A percentile compares a stretch with the other conserved stretches of the same genome.
Conservation (phyloP, 2,797 vertebrate species). For the Phyllotis vaccarum region DNA sequence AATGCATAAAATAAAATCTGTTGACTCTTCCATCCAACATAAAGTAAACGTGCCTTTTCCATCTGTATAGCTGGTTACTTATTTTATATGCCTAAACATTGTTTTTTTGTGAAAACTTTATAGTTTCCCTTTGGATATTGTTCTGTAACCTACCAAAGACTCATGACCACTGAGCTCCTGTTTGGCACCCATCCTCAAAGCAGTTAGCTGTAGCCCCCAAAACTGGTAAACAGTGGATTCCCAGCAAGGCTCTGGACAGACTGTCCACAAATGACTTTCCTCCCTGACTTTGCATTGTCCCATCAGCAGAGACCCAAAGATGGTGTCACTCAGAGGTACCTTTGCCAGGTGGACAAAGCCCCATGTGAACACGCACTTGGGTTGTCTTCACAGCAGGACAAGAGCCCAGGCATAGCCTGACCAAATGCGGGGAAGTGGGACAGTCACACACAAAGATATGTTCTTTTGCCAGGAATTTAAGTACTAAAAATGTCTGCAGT, state of each 20-base stretch:
- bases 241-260: neutral
- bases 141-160: neutral
- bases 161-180: neutral
- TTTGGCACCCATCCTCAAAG: neutral
- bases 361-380: no score
- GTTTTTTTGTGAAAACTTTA: neutral
- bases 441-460: rapidly evolving
- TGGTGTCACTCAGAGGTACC: neutral
- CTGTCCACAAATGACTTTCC: neutral
- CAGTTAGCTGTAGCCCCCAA: neutral
- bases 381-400: neutral
- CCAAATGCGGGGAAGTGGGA: neutral
- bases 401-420: neutral
- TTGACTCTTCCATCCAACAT: neutral
- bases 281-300: neutral
- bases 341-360: neutral
- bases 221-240: neutral
- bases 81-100: neutral
- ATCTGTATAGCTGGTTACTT: neutral
- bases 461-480: neutral
- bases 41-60: neutral
- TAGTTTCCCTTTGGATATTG: neutral
- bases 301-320: neutral
- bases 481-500: neutral
- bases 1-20: neutral